phyloP scores from a whole-genome alignment of 2,888 invertebrate species.

The Lobophora halterata region DNA sequence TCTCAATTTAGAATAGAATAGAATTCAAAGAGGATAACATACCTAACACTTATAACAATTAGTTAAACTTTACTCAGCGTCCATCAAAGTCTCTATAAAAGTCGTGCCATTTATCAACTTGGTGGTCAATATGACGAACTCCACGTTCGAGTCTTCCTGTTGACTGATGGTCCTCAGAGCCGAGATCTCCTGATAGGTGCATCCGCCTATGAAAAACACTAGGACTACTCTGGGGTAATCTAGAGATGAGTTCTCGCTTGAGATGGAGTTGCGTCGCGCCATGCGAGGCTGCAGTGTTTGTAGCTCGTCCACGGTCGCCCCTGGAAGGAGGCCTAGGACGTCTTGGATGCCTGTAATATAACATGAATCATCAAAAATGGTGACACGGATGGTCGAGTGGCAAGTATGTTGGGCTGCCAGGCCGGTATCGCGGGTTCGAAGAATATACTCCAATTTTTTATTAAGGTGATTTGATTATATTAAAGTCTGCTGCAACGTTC shows the following conservation, averaged over 20 bases:
- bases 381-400: too few species aligned
- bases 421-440: too few species aligned
- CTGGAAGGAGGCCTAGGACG: conserved; percentile 90
- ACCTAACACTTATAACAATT: too few species aligned
- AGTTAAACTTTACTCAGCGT: conserved; percentile 65
- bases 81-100: conserved; percentile 89
- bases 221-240: conserved; percentile 88
- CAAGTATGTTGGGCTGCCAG: too few species aligned
- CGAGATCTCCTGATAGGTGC: conserved; percentile 96
- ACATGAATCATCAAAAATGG: too few species aligned
- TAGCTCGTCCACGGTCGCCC: conserved; percentile 85
- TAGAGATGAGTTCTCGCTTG: conserved; percentile 79
- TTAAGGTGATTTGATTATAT: too few species aligned
- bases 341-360: conserved; percentile 85
- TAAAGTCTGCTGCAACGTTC: too few species aligned
- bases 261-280: conserved; percentile 78
- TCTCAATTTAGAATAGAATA: too few species aligned
- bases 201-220: conserved; percentile 98
- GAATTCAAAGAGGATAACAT: too few species aligned
- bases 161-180: conserved; percentile 87
- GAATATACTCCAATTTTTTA: too few species aligned
- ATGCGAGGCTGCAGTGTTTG: conserved; percentile 81
- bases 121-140: conserved; percentile 94
- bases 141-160: conserved; percentile 90
- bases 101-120: conserved; percentile 94